Base-by-base conservation (phyloP, 2,888 invertebrate species). In the Drosophila mimica region DNA sequence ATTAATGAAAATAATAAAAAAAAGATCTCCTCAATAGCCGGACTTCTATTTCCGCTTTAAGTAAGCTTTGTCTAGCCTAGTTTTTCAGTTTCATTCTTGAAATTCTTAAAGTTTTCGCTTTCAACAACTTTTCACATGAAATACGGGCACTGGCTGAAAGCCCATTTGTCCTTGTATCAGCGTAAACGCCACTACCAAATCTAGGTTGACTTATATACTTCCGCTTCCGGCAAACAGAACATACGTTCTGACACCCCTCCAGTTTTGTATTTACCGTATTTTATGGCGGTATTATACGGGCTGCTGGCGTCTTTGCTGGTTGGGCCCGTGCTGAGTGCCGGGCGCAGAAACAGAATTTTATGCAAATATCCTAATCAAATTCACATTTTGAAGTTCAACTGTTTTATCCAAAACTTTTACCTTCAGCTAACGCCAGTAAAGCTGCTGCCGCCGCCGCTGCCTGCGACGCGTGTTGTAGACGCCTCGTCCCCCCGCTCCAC, bases 281-380 rank as follows among this genome's bases (percentile, higher is more conserved):
- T 85, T 85, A 89, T 88, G 78, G 82, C 79, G 61, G 52, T 70
- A 78, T 78, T 71, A 70, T 81, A 65, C 78, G 70, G 74, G 60
- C 66, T 67, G 40, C 40, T 40, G 49, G 57, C 46, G 15, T 46
- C 46, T 46, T 57, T 43, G 20, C 52, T 61, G 62, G 61, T 63
- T 54, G 68, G 74, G 54, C 34, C 51, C 49, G 52, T 56, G 60
- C 68, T 52, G 74, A 67, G 74, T 57, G 67, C 65, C 69, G 81
- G 78, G 84, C 73, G 73, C 69, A 81, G 90, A 88, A 90, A 87
- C 90, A 88, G 89, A 83, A 86, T 88, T 91, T 92, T 93, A 93
- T 93, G 93, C 92, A 93, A 93, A 93, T 93, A 87, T 91, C 91
- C 93, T 92, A 92, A 93, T 93, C 92, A 93, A 93, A 93, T 92